Conservation (phyloP, 2,113 vertebrate species). For the Spilogale gracilis region DNA sequence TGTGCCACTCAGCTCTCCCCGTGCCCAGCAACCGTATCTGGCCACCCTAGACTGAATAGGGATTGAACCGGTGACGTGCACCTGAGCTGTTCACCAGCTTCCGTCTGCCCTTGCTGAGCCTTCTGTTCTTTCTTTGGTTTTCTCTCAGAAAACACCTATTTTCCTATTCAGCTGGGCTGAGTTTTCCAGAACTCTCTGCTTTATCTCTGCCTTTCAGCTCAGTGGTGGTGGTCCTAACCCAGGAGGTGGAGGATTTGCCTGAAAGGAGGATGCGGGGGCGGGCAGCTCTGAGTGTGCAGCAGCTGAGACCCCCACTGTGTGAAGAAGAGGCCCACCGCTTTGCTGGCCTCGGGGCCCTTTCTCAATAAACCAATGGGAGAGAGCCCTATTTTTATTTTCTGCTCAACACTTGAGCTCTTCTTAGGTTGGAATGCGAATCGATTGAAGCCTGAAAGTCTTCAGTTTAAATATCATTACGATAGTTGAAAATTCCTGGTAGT, state of each 20-base stretch:
- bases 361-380: not conserved
- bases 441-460: not conserved
- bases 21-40: slow-evolving; percentile 45
- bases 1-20: not conserved
- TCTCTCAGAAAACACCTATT: not conserved
- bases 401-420: not conserved
- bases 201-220: not conserved
- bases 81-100: not conserved
- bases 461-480: not conserved
- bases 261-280: not conserved
- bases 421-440: not conserved
- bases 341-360: not conserved
- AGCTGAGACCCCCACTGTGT: too few species aligned
- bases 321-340: not conserved
- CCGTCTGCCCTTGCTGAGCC: not conserved
- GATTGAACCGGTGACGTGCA: not conserved
- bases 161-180: not conserved
- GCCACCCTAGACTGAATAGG: not conserved
- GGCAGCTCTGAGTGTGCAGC: not conserved
- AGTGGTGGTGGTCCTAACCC: not conserved
- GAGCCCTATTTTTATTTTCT: not conserved
- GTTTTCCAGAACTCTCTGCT: slow-evolving; percentile 30
- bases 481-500: slow-evolving; percentile 11
- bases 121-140: slow-evolving; percentile 32
- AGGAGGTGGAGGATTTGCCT: not conserved